Conservation (phyloP, 2,797 vertebrate species). For the Chromis chromis region DNA sequence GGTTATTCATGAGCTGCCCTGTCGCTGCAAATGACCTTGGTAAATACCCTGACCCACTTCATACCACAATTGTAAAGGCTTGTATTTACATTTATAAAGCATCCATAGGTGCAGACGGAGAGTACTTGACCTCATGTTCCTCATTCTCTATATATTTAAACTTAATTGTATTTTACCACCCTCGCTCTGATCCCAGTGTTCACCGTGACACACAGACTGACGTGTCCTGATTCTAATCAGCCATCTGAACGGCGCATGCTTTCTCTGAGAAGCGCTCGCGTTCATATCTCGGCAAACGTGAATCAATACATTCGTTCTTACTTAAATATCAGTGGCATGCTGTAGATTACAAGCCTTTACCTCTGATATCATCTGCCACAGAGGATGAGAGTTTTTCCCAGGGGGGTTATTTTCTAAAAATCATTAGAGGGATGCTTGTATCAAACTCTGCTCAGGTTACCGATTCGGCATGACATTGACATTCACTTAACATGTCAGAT, state of each 20-base stretch:
- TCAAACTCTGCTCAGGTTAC: conserved; percentile 40
- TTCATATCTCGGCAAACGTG: conserved; percentile 36
- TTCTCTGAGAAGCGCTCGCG: conserved; percentile 22
- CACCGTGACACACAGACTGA: conserved; percentile 41
- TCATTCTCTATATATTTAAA: conserved; percentile 57
- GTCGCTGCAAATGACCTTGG: conserved; percentile 62
- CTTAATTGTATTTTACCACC: conserved; percentile 37
- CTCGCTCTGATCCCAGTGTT: conserved; percentile 44
- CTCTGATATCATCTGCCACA: conserved; percentile 58
- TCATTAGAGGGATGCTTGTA: conserved; percentile 50
- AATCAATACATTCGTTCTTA: conserved; percentile 59
- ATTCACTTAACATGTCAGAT: conserved; percentile 69
- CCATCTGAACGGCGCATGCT: conserved; percentile 19
- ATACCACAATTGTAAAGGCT: conserved; percentile 53
- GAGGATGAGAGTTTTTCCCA: conserved; percentile 41
- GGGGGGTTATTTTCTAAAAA: conserved; percentile 58
- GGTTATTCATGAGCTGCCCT: conserved; percentile 70
- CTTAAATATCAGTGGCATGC: conserved; percentile 47
- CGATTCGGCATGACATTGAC: conserved; percentile 55
- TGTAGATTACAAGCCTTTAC: conserved; percentile 40
- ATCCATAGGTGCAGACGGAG: conserved; percentile 27
- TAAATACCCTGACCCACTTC: conserved; percentile 64
- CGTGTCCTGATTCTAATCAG: conserved; percentile 61
- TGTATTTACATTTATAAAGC: conserved; percentile 61
- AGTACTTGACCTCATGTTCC: conserved; percentile 63